Base-by-base conservation (phyloP, 2,888 invertebrate species). In the Sarcophaga variegata region DNA sequence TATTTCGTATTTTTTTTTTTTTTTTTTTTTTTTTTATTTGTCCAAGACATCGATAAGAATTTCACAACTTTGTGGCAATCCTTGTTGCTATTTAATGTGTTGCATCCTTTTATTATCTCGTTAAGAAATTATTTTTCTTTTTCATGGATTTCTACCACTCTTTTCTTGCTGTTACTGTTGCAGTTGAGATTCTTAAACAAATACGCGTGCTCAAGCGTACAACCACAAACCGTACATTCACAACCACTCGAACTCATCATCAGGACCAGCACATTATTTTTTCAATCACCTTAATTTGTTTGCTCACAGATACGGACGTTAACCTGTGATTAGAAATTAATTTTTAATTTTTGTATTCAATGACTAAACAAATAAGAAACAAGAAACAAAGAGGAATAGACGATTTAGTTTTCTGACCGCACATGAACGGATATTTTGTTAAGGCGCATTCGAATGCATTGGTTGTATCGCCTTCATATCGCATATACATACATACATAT, bases 61-160 rank as follows among this genome's bases (percentile, higher is more conserved):
- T 81, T 86, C 86, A 83, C 86, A 83, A 60, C 54, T 37, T 47
- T 80, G 20, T 70, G 81, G 20, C 63, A 75, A 76, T 77, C 63
- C 69, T 78, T 74, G 17, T 37, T 37, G 37, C 37, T 71, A 70
- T 83, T 69, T 59, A 60, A 75, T 79, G 37, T 8, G 66, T 86
- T 67, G 47, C 63, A 71, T 69, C 72, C 27, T 85, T 78, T 37
- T 37, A 60, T 78, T 85, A 78, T 81, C 81, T 74, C 60, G 2
- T 67, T 45, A 4, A 47, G 20, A 20, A 54, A 47, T 64, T 49
- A 59, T 22, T 70, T 14, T 27, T 60, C 5, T 74, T 71, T 67
- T 63, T 60, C 63, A 66, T 14, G 49, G 54, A 59, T 69, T 77
- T 72, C 6, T 62, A 45, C 67, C 59, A 37, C 8, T 10, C 10